These are phyloP conservation scores for Neopipo cinnamomea DNA, from an alignment of 2,113 vertebrate species.

Conservation along the genomic window DNA sequence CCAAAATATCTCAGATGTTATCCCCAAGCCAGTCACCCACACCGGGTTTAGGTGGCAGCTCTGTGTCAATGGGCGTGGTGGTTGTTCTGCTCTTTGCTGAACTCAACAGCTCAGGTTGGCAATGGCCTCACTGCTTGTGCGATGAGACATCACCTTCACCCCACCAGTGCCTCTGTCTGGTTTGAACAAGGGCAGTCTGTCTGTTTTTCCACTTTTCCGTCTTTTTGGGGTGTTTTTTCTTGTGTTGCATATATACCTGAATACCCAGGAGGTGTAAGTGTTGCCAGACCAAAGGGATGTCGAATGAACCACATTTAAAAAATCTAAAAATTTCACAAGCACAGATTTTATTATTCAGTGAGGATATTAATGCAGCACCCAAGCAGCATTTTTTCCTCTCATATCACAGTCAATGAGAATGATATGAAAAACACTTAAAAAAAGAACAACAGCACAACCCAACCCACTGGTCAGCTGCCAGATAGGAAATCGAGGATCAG, in stretches of 20 bases:
- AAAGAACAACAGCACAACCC: not conserved
- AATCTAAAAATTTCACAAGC: not conserved
- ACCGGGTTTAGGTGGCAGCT: not conserved
- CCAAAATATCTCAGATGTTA: not conserved
- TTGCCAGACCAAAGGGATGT: not conserved
- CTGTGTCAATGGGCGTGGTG: not conserved
- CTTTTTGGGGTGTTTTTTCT: not conserved
- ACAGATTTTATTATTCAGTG: not conserved
- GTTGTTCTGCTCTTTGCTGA: not conserved
- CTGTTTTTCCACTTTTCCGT: rapidly evolving
- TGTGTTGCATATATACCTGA: not conserved
- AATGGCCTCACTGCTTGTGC: not conserved
- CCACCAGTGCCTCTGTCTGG: rapidly evolving
- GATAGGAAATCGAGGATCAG: not conserved
- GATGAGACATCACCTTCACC: not conserved
- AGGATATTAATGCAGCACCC: not conserved
- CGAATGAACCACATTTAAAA: not conserved
- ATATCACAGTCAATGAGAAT: not conserved
- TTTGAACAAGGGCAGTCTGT: not conserved
- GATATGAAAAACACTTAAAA: not conserved
- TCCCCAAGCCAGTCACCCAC: not conserved
- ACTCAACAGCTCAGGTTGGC: not conserved
- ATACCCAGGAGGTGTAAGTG: not conserved
- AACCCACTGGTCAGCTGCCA: not conserved
- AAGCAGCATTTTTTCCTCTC: not conserved